A percentile compares a stretch with the other conserved stretches of the same genome.
These are phyloP conservation scores for Varanus komodoensis DNA, from an alignment of 2,113 vertebrate genomes.

Conservation along the genomic window DNA sequence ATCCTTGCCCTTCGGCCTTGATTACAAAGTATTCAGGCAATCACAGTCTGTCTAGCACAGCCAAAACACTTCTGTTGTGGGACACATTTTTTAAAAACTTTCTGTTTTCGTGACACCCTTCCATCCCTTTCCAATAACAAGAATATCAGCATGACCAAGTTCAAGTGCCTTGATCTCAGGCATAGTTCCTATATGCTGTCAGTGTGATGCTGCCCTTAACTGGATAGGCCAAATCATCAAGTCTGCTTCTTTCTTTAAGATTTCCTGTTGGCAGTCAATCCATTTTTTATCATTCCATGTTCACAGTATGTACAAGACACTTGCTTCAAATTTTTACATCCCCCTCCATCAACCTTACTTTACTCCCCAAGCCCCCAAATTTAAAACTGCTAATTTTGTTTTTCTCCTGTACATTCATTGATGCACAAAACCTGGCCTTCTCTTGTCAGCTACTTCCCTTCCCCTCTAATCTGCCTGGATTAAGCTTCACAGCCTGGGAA, in stretches of 20 bases:
- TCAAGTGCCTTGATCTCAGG: background rate
- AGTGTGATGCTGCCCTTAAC: background rate
- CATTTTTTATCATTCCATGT: background rate
- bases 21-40: background rate
- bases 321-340: background rate
- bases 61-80: background rate
- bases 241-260: background rate
- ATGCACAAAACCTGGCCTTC: slow-evolving; percentile 3
- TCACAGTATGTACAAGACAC: background rate
- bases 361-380: background rate
- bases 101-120: background rate
- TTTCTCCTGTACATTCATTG: background rate
- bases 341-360: background rate
- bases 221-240: background rate
- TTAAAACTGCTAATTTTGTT: background rate
- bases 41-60: background rate
- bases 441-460: background rate
- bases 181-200: background rate
- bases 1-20: background rate
- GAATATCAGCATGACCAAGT: background rate
- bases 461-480: slow-evolving; percentile 24
- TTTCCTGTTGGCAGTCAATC: background rate
- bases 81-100: background rate
- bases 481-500: slow-evolving; percentile 22
- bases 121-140: background rate